Evolutionary conservation across 2,113 vertebrate genomes (phyloP), one percentile per base, ranked within the genome.

Genomic region (Eurystomus gularis): DNA sequence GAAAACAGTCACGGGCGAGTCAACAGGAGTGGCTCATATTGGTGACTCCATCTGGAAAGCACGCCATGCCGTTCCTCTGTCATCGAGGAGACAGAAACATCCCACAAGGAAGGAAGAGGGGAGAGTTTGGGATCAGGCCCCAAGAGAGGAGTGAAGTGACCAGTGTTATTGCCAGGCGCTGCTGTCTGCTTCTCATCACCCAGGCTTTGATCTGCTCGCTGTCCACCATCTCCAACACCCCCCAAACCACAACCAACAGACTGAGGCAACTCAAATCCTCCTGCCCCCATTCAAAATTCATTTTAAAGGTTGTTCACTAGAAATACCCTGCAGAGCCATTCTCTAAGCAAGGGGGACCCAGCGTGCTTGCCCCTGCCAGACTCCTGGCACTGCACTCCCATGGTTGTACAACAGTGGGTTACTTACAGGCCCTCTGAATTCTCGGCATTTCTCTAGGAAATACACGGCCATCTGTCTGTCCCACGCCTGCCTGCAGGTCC

Each of bases 401-500:
- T 16, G 64, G 46, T 52, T 55, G 51, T 26, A 21, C 81, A 71
- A 55, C 83, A 84, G 65, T 14, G 81, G 55, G 64, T 81, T 96
- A 24, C 70, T 94, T 89, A 73, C 25, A 24, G 77, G 4, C 64
- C 39, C 78, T 46, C 55, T 57, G 81, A 80, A 93, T 55, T 68
- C 21, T 44, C 73, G 88, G 92, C 48, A n/a, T 94, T 94, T 95
- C 96, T 86, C 76, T 57, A 44, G 88, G 86, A 94, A 92, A 95
- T 78, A 94, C 94, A 40, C 0, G 18, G 85, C 69, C 7, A 77
- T 62, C 68, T 90, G 92, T 75, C 76, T 93, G 93, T 71, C 92
- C 58, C 85, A 58, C 2, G 79, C 57, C 90, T 88, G 94, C 85
- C 52, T 88, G 93, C 95, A 96, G 86, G 72, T 81, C 90, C 40